These are phyloP conservation scores for Prunella himalayana DNA, from an alignment of 2,113 vertebrate genomes.

Conservation along the genomic window DNA sequence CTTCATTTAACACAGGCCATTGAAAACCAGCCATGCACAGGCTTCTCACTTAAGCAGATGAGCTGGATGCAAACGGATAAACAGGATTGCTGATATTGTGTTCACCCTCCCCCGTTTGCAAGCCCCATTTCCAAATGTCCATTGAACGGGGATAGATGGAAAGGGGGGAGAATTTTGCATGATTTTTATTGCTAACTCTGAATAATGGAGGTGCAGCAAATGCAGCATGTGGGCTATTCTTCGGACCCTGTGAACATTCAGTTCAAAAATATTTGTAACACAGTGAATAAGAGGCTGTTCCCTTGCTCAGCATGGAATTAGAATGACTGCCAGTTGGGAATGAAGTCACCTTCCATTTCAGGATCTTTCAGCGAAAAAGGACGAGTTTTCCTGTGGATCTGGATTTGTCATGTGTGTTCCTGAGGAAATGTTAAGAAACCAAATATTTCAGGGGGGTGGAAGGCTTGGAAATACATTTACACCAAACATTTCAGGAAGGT, in stretches of 20 bases:
- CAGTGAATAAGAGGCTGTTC: not conserved
- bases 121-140: not conserved
- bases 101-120: not conserved
- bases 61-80: not conserved
- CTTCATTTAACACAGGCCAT: not conserved
- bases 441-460: not conserved
- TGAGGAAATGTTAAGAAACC: not conserved
- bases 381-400: not conserved
- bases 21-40: not conserved
- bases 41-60: not conserved
- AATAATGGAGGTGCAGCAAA: not conserved
- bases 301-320: slow-evolving; percentile 1
- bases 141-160: accelerated
- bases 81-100: not conserved
- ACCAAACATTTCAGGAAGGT: not conserved
- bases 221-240: not conserved
- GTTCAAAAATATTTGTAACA: not conserved
- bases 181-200: not conserved
- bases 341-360: slow-evolving; percentile 51
- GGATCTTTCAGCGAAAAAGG: not conserved
- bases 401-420: not conserved
- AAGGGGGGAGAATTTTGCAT: not conserved
- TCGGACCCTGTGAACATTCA: not conserved
- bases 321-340: not conserved
- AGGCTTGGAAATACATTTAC: not conserved